These are phyloP conservation scores for Cyrtonyx montezumae DNA, from an alignment of 2,113 vertebrate species.

Conservation along the genomic window DNA sequence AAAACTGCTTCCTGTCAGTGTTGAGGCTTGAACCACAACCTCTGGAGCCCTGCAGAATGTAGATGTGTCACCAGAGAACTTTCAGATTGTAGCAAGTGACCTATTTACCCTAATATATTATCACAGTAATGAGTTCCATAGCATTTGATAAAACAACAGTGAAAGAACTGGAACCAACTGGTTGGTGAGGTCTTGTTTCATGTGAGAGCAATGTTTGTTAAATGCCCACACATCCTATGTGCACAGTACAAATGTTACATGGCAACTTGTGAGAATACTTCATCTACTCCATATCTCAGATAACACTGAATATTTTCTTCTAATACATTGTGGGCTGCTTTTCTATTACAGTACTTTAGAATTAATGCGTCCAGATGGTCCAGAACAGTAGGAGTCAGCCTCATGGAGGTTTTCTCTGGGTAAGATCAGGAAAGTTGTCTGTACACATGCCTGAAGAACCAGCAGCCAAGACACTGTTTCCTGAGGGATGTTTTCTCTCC, in stretches of 20 bases:
- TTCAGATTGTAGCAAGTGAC: neutral
- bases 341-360: neutral
- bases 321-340: neutral
- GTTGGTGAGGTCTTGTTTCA: neutral
- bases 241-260: neutral
- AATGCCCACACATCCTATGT: neutral
- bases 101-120: neutral
- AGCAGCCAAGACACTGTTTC: neutral
- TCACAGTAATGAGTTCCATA: neutral
- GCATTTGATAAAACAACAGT: neutral
- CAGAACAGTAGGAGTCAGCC: constrained; percentile 40
- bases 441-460: neutral
- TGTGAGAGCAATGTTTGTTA: neutral
- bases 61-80: neutral
- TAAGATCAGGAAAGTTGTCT: neutral
- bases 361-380: constrained; percentile 40
- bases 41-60: neutral
- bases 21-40: neutral
- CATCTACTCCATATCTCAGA: neutral
- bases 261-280: neutral
- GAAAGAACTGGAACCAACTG: neutral
- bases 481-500: neutral
- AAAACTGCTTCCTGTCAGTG: neutral
- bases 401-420: neutral
- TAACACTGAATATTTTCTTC: neutral